phyloP scores from a whole-genome alignment of 1,140 invertebrate species.

The Monomorium pharaonis region DNA sequence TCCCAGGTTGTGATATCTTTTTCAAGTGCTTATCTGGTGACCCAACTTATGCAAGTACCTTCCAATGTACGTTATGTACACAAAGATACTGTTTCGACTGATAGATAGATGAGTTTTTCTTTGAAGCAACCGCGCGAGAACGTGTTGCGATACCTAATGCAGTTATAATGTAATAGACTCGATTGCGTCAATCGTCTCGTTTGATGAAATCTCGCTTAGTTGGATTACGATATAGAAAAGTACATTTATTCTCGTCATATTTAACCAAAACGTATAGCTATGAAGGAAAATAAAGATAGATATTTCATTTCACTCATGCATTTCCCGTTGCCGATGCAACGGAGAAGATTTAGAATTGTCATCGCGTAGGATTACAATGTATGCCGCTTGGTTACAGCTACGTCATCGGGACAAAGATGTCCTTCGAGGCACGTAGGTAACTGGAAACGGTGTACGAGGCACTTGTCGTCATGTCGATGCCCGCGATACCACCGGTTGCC shows the following conservation, averaged over 20 bases:
- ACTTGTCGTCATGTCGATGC: slow-evolving; percentile 78
- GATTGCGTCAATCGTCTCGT: neutral
- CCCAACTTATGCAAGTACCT: neutral
- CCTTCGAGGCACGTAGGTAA: slow-evolving; percentile 61
- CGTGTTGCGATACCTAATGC: slow-evolving; percentile 9
- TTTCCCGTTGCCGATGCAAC: neutral
- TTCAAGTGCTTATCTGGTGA: neutral
- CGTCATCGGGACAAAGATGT: slow-evolving; percentile 66
- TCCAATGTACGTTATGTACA: slow-evolving; percentile 11
- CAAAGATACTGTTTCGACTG: slow-evolving; percentile 31
- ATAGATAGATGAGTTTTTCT: neutral
- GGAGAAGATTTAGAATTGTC: slow-evolving; percentile 1
- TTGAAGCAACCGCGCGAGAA: slow-evolving; percentile 19
- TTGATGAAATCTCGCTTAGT: neutral
- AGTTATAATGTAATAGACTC: neutral
- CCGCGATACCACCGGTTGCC: slow-evolving; percentile 73
- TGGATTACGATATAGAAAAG: neutral
- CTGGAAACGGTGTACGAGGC: slow-evolving; percentile 68
- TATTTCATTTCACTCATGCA: neutral
- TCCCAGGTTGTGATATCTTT: neutral
- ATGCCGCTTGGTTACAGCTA: slow-evolving; percentile 51
- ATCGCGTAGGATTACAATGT: slow-evolving; percentile 11
- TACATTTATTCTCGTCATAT: neutral
- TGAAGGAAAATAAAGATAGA: neutral
- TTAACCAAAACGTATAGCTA: neutral